Evolutionary conservation across 2,888 invertebrate species (phyloP).

Genomic region (Philopedon plagiatum): DNA sequence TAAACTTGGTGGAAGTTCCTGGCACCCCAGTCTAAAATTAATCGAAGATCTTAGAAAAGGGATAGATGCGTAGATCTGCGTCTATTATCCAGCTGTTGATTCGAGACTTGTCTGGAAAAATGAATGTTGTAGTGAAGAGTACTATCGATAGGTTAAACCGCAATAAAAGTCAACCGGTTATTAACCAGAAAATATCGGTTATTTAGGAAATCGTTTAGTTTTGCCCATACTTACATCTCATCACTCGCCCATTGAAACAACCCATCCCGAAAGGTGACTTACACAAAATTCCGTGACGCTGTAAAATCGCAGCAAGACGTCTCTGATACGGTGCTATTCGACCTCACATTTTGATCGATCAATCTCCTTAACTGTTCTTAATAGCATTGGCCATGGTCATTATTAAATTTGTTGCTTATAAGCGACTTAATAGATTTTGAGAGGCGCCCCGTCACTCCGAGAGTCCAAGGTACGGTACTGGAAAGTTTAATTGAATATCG

Average conservation of each 20-base stretch:
- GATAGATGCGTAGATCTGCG: no score
- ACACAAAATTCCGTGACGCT: conserved; percentile 28
- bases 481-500: conserved; percentile 51
- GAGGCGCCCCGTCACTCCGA: conserved; percentile 49
- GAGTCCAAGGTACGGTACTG: conserved; percentile 39
- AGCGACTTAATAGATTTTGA: conserved; percentile 52
- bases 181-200: no score
- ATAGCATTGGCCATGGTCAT: conserved; percentile 53
- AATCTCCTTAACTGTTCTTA: conserved; percentile 50
- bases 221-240: background rate
- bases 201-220: no score
- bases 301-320: conserved; percentile 28
- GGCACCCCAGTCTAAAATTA: no score
- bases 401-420: conserved; percentile 54
- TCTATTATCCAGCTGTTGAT: no score
- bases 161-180: no score
- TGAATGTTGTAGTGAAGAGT: no score
- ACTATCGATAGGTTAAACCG: no score
- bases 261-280: conserved; percentile 20
- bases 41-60: no score
- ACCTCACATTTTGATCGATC: conserved; percentile 51
- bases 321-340: conserved; percentile 38
- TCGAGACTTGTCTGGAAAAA: no score
- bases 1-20: no score
- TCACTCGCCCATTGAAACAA: conserved; percentile 2